Percentiles rank a stretch among this genome's conserved stretches.
These are phyloP conservation scores for Malachius bipustulatus DNA, from an alignment of 2,888 invertebrate species.

Conservation along the genomic window DNA sequence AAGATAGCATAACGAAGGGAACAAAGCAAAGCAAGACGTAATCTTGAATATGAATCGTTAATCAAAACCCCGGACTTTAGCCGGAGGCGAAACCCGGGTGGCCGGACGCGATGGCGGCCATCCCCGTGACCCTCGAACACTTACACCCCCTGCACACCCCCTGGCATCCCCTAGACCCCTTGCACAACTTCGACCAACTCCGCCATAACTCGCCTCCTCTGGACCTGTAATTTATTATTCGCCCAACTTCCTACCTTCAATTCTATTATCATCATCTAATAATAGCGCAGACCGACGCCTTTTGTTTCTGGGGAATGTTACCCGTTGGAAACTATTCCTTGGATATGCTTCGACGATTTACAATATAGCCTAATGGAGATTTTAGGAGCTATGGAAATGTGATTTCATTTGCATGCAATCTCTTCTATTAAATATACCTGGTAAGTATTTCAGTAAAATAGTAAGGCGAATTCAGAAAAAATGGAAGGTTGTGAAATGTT, in stretches of 20 bases:
- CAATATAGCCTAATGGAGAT: no score
- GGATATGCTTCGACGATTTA: no score
- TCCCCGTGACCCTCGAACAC: no score
- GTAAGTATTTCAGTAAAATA: no score
- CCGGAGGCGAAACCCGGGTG: slow-evolving; percentile 17
- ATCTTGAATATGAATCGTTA: slow-evolving; percentile 30
- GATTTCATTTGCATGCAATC: no score
- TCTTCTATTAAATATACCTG: no score
- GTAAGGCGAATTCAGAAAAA: no score
- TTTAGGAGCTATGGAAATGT: no score
- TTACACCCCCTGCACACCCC: neutral
- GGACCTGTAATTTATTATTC: slow-evolving; percentile 35
- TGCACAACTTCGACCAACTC: no score
- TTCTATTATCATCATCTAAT: slow-evolving; percentile 31
- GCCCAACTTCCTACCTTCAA: slow-evolving; percentile 33
- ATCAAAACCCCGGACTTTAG: slow-evolving; percentile 29
- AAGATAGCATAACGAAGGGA: slow-evolving; percentile 19
- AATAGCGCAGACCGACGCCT: slow-evolving; percentile 21
- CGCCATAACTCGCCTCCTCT: slow-evolving; percentile 11
- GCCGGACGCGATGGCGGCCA: slow-evolving; percentile 14
- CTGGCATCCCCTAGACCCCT: neutral
- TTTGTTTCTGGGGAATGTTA: slow-evolving; percentile 10
- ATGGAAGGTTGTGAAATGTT: no score
- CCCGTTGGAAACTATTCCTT: no score
- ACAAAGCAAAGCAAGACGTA: slow-evolving; percentile 18